phyloP scores from a whole-genome alignment of 2,888 invertebrate genomes.

The Colostygia pectinataria region DNA sequence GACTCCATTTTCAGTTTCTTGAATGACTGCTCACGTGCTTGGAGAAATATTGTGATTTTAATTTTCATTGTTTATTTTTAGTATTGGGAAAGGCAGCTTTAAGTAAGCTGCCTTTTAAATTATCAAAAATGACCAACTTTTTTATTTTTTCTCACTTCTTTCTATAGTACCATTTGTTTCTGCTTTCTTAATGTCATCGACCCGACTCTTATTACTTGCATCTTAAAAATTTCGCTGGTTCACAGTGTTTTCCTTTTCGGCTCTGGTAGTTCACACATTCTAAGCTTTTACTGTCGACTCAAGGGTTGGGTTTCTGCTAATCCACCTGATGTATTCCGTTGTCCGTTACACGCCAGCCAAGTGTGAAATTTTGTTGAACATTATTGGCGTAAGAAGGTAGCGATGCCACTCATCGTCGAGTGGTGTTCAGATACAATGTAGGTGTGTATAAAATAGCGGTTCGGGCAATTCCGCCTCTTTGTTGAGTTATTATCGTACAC shows the following conservation, averaged over 20 bases:
- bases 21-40: not conserved
- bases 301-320: constrained; percentile 41
- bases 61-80: no score
- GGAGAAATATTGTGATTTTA: not conserved
- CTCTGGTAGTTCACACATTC: constrained; percentile 44
- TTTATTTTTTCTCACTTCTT: not conserved
- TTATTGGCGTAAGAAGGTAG: constrained; percentile 33
- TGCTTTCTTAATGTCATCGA: constrained; percentile 18
- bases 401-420: no score
- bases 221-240: constrained; percentile 27
- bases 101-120: no score
- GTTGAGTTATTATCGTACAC: constrained; percentile 30
- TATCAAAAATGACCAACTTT: no score
- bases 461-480: constrained; percentile 26
- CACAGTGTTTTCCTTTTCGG: constrained; percentile 33
- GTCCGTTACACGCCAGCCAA: constrained; percentile 38
- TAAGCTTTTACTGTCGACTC: constrained; percentile 38
- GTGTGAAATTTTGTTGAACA: constrained; percentile 38
- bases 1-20: not conserved
- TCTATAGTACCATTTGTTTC: constrained; percentile 13
- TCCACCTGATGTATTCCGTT: constrained; percentile 38
- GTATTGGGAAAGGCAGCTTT: no score
- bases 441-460: constrained; percentile 28
- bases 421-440: constrained; percentile 29
- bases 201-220: constrained; percentile 31